Base-by-base conservation (phyloP, 2,888 invertebrate species). In the Aspidiotus rigidus region DNA sequence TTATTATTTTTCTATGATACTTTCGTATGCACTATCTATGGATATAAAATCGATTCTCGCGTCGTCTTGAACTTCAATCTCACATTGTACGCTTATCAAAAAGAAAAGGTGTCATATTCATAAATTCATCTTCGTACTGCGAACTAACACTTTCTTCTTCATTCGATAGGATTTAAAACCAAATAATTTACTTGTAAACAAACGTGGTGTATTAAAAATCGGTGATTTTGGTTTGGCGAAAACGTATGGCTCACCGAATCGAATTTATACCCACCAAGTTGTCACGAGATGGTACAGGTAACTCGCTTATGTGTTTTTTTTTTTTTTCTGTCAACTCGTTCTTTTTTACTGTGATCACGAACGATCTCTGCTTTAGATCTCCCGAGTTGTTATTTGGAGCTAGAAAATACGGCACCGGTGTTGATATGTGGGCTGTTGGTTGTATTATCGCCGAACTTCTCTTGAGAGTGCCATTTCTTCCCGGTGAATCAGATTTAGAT, bases 201-300 rank as follows among this genome's bases (percentile, higher is more conserved):
- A 87, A 40, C 86, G 88, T 74, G 99, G 99, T 7, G 83, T 96
- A 28, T 80, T 99, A 7, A 99, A 99, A 81, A 89, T 99, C 75
- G 98, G 95, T 72, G 99, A 99, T 85, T 99, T 99, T 83, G 99
- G 99, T 77, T 82, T 99, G 72, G 99, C 99, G 0, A 95, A 97
- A 77, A 89, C 91, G 76, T 99, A 88, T 81, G 99, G 98, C 1
- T 97, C 98, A 0, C 99, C 99, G 5, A 93, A 89, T 76, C 84
- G 98, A 76, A 84, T 93, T 74, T 95, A 97, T 77, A 98, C 99
- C 5, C 95, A 98, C 83, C 97, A 98, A 81, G 97, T 97, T 60
- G 96, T 97, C 0, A 97, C 97, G 1, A 82, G 93, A 72, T 93
- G 93, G 93, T 93, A 93, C 78, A 85, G 93, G 83, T 88, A 79